Conservation (phyloP, 1,140 invertebrate species). For the Chironomus tepperi region DNA sequence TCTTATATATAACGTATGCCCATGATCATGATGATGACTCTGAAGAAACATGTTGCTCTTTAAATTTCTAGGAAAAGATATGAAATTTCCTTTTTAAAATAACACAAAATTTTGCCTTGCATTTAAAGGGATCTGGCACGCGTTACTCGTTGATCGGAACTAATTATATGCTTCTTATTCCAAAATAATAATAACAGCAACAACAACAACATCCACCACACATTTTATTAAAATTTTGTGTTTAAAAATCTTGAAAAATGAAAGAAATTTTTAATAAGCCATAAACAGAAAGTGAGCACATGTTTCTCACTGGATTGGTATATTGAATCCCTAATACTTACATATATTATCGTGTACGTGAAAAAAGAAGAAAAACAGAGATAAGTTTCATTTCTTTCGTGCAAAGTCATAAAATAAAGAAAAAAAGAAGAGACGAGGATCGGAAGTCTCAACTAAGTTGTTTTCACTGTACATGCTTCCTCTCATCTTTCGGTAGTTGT, state of each 20-base stretch:
- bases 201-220: not conserved
- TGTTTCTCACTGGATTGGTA: not conserved
- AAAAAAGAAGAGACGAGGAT: not conserved
- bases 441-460: not conserved
- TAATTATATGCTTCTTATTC: slow-evolving; percentile 9
- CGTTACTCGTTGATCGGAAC: not conserved
- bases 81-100: not conserved
- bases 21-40: not conserved
- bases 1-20: not conserved
- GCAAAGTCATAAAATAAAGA: not conserved
- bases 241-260: not conserved
- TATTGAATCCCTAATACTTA: not conserved
- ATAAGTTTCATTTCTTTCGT: not conserved
- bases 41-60: slow-evolving; percentile 12
- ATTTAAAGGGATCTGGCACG: slow-evolving; percentile 6
- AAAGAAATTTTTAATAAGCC: not conserved
- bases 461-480: not conserved
- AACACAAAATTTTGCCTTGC: not conserved
- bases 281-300: slow-evolving; percentile 2
- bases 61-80: not conserved
- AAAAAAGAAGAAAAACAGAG: slow-evolving; percentile 13
- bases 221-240: not conserved
- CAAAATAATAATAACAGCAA: not conserved
- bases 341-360: not conserved
- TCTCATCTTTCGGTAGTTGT: not conserved